Evolutionary conservation across 2,113 vertebrate genomes (phyloP).

Genomic region (Gallinago media): DNA sequence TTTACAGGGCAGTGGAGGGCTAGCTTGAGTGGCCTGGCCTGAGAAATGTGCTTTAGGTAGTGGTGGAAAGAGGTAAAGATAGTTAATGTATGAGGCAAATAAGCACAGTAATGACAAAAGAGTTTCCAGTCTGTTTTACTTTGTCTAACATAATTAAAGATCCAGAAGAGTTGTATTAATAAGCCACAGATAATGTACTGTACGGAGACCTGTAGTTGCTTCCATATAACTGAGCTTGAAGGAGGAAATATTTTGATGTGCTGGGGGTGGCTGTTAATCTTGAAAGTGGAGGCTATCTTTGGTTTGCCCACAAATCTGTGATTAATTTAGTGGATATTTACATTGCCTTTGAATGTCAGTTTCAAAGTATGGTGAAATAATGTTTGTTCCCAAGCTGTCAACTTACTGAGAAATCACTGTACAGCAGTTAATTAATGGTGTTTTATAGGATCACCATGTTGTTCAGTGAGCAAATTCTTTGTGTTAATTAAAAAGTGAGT

Average conservation of each 20-base stretch:
- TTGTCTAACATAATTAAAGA: not conserved
- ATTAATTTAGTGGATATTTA: conserved; percentile 63
- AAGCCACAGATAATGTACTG: not conserved
- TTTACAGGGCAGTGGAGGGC: not conserved
- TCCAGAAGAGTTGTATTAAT: not conserved
- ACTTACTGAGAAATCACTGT: conserved; percentile 19
- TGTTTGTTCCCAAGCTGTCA: conserved; percentile 10
- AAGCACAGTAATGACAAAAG: not conserved
- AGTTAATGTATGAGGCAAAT: not conserved
- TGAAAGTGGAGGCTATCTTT: conserved; percentile 40
- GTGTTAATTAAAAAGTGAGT: not conserved
- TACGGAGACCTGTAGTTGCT: not conserved
- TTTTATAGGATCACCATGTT: not conserved
- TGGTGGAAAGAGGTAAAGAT: not conserved
- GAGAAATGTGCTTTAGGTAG: not conserved
- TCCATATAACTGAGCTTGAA: not conserved
- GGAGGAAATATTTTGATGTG: conserved; percentile 29
- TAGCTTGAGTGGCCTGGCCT: not conserved
- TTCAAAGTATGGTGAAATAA: conserved; percentile 12
- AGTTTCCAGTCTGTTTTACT: not conserved
- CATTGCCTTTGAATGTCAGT: conserved; percentile 61
- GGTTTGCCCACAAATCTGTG: conserved; percentile 64
- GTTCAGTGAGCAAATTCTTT: not conserved
- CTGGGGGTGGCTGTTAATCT: conserved; percentile 53
- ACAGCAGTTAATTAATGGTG: conserved; percentile 36